A percentile compares a stretch with the other conserved stretches of the same genome.
Evolutionary conservation across 2,888 invertebrate genomes (phyloP).

Genomic region (Eupelmus urozonus): DNA sequence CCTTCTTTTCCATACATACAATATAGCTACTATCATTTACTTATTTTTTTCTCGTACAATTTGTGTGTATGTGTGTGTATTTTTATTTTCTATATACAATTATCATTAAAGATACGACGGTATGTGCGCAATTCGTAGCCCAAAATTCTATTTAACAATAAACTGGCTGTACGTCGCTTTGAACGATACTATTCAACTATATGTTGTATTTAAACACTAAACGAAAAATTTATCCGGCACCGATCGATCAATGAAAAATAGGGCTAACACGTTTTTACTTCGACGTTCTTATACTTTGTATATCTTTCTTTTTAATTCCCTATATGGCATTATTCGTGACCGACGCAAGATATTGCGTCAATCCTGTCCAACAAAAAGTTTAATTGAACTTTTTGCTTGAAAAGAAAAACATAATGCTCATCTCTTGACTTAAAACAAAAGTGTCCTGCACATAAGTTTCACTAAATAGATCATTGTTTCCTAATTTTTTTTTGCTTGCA

Average conservation of each 20-base stretch:
- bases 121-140: slow-evolving; percentile 56
- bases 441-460: slow-evolving; percentile 55
- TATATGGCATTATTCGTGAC: slow-evolving; percentile 52
- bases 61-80: slow-evolving; percentile 36
- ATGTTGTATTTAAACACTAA: slow-evolving; percentile 37
- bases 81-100: slow-evolving; percentile 55
- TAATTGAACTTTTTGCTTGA: slow-evolving; percentile 35
- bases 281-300: slow-evolving; percentile 33
- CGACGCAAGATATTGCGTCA: slow-evolving; percentile 7
- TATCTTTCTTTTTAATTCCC: slow-evolving; percentile 22
- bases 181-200: slow-evolving; percentile 37
- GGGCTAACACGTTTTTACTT: slow-evolving; percentile 26
- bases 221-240: slow-evolving; percentile 43
- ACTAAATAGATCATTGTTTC: slow-evolving; percentile 50
- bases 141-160: slow-evolving; percentile 50
- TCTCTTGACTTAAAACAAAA: slow-evolving; percentile 21
- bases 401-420: too few relatives aligned
- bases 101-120: slow-evolving; percentile 49
- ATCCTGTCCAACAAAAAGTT: slow-evolving; percentile 22
- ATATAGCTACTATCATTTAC: slow-evolving; percentile 61
- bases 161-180: slow-evolving; percentile 27
- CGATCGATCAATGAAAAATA: slow-evolving; percentile 47
- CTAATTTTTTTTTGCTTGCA: slow-evolving; percentile 37
- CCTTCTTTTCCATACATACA: slow-evolving; percentile 59
- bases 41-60: slow-evolving; percentile 57